phyloP scores from a whole-genome alignment of 2,888 invertebrate genomes.

The Baccha elongata region DNA sequence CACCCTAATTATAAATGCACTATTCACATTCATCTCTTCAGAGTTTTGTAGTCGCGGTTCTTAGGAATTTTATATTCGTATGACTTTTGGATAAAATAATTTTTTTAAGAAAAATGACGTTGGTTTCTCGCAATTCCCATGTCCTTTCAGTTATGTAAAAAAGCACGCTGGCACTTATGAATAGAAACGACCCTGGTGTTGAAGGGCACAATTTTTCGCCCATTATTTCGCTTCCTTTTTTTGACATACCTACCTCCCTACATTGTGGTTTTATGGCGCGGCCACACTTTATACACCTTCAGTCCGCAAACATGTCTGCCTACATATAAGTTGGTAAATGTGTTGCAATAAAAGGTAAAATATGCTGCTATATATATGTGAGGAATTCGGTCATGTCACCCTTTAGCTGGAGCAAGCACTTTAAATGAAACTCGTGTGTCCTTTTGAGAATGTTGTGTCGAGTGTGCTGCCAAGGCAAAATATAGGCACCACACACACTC shows the following conservation, averaged over 20 bases:
- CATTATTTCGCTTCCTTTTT: slow-evolving; percentile 59
- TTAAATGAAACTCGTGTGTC: slow-evolving; percentile 40
- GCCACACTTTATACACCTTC: slow-evolving; percentile 32
- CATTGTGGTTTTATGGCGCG: background rate
- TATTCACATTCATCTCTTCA: slow-evolving; percentile 10
- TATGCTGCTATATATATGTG: slow-evolving; percentile 38
- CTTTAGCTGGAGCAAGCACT: slow-evolving; percentile 18
- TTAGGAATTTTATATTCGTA: slow-evolving; percentile 14
- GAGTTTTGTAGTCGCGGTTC: background rate
- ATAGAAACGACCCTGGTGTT: slow-evolving; percentile 54
- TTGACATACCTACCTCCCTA: background rate
- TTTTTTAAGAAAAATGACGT: slow-evolving; percentile 38
- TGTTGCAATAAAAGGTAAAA: slow-evolving; percentile 46
- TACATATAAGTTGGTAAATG: slow-evolving; percentile 27
- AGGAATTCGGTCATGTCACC: slow-evolving; percentile 67
- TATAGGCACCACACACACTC: background rate
- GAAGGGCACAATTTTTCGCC: slow-evolving; percentile 66
- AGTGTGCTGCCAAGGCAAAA: slow-evolving; percentile 10
- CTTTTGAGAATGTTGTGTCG: slow-evolving; percentile 46
- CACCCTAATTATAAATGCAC: slow-evolving; percentile 55
- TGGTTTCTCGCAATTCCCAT: slow-evolving; percentile 43
- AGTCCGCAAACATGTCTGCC: slow-evolving; percentile 7
- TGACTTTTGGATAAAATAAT: slow-evolving; percentile 11
- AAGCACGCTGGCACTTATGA: slow-evolving; percentile 39
- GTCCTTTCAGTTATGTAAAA: slow-evolving; percentile 48